A percentile compares a stretch with the other conserved stretches of the same genome.
Evolutionary conservation across 2,113 vertebrate genomes (phyloP).

Genomic region (Clarias batrachus): DNA sequence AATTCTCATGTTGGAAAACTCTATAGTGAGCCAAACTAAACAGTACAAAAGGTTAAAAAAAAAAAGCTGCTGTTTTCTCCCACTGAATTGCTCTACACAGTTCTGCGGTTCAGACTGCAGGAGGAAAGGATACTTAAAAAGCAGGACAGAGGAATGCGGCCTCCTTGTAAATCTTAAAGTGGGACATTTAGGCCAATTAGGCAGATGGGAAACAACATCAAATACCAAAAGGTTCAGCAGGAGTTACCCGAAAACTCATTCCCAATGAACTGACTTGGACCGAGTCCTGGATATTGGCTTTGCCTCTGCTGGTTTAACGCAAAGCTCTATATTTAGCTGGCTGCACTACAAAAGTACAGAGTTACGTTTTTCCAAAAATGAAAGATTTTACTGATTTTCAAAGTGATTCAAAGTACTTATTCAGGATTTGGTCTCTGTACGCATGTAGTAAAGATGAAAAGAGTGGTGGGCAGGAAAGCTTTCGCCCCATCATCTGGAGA

Average conservation of each 20-base stretch:
- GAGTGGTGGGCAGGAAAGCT: background rate
- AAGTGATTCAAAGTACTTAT: conserved; percentile 38
- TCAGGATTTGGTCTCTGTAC: conserved; percentile 42
- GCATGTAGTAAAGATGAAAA: background rate
- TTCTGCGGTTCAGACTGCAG: background rate
- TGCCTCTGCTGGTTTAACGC: conserved; percentile 36
- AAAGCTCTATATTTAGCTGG: conserved; percentile 44
- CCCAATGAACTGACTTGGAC: conserved; percentile 43
- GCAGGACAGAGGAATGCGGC: conserved; percentile 16
- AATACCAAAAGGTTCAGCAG: conserved; percentile 39
- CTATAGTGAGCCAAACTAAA: background rate
- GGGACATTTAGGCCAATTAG: conserved; percentile 38
- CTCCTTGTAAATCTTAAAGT: conserved; percentile 35
- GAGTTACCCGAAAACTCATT: conserved; percentile 23
- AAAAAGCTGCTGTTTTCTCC: background rate
- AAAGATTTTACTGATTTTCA: conserved; percentile 47
- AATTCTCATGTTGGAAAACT: background rate
- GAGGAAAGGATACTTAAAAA: conserved; percentile 29
- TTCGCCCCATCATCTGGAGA: background rate
- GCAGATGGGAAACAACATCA: conserved; percentile 24
- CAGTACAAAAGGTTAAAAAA: background rate
- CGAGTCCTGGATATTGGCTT: conserved; percentile 25
- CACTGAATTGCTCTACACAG: background rate
- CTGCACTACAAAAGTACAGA: conserved; percentile 19
- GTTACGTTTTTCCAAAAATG: conserved; percentile 40